phyloP scores from a whole-genome alignment of 2,888 invertebrate species.

The Drosophila infuscata region DNA sequence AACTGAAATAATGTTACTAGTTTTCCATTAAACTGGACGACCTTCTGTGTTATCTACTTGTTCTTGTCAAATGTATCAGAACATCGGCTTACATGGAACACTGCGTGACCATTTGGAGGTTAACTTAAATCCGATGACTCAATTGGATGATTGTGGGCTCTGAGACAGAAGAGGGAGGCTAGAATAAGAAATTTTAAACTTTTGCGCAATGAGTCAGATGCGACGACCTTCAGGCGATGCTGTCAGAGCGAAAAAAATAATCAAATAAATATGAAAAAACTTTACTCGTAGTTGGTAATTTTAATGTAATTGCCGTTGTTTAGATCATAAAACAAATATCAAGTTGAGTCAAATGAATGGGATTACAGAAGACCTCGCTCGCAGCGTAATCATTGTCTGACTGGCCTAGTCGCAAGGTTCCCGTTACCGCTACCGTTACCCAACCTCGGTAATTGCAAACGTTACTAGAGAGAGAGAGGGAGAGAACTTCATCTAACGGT shows the following conservation, averaged over 20 bases:
- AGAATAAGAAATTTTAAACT: conserved; percentile 60
- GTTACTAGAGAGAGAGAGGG: conserved; percentile 4
- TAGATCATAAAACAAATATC: conserved; percentile 35
- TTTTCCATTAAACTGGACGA: conserved; percentile 6
- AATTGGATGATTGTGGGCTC: conserved; percentile 6
- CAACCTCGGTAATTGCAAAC: conserved; percentile 66
- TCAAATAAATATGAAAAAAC: neutral
- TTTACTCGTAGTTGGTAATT: conserved; percentile 4
- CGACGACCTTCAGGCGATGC: conserved; percentile 36
- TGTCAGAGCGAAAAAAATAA: neutral
- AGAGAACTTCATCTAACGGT: conserved; percentile 45
- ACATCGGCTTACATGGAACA: conserved; percentile 14
- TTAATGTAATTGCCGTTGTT: conserved; percentile 24
- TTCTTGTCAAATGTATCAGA: conserved; percentile 2
- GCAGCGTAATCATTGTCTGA: conserved; percentile 41
- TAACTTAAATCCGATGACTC: conserved; percentile 37
- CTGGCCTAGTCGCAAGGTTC: conserved; percentile 59
- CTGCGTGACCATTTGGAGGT: conserved; percentile 51
- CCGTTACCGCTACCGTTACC: conserved; percentile 50
- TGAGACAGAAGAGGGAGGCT: neutral
- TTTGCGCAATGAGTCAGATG: conserved; percentile 56
- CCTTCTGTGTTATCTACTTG: conserved; percentile 25
- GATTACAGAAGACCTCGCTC: conserved; percentile 58
- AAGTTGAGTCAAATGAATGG: conserved; percentile 24
- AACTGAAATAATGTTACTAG: conserved; percentile 9